These are phyloP conservation scores for Pogonomyrmex barbatus DNA, from an alignment of 1,140 invertebrate species.

Conservation along the genomic window DNA sequence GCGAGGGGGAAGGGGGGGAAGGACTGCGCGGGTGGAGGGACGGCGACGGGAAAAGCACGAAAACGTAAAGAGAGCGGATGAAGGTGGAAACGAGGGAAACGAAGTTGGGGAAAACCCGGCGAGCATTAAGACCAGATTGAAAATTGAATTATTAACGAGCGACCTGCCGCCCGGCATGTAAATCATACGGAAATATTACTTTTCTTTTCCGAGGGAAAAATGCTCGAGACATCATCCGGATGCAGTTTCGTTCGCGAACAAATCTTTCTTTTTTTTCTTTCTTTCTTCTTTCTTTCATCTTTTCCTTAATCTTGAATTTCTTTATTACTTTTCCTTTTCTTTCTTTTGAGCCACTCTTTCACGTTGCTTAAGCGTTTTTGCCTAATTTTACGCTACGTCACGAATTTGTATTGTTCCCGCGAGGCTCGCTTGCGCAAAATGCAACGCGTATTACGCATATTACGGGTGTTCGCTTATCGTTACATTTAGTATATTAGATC, in stretches of 20 bases:
- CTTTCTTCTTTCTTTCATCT: background rate
- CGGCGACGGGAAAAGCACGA: conserved; percentile 51
- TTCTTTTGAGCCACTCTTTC: background rate
- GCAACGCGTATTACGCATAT: conserved; percentile 1
- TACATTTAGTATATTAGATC: background rate
- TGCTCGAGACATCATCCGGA: conserved; percentile 64
- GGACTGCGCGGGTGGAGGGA: background rate
- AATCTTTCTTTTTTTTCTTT: conserved; percentile 17
- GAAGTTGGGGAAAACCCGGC: conserved; percentile 58
- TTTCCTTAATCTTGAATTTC: conserved; percentile 9
- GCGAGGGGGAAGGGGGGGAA: no score
- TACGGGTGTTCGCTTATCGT: conserved; percentile 22
- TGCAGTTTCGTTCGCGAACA: conserved; percentile 57
- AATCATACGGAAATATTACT: conserved; percentile 79
- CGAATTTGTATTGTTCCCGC: conserved; percentile 45
- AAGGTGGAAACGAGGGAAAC: conserved; percentile 9
- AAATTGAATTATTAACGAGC: conserved; percentile 81
- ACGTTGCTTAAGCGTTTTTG: conserved; percentile 41
- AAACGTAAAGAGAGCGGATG: conserved; percentile 32
- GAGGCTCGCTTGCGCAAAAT: conserved; percentile 51
- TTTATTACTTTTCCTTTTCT: conserved; percentile 21
- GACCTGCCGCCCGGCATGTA: conserved; percentile 75
- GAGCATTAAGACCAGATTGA: conserved; percentile 79
- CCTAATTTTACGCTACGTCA: conserved; percentile 65
- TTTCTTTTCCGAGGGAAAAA: conserved; percentile 67